A percentile compares a stretch with the other conserved stretches of the same genome.
These are phyloP conservation scores for Dione juno DNA, from an alignment of 2,888 invertebrate genomes.

Conservation along the genomic window DNA sequence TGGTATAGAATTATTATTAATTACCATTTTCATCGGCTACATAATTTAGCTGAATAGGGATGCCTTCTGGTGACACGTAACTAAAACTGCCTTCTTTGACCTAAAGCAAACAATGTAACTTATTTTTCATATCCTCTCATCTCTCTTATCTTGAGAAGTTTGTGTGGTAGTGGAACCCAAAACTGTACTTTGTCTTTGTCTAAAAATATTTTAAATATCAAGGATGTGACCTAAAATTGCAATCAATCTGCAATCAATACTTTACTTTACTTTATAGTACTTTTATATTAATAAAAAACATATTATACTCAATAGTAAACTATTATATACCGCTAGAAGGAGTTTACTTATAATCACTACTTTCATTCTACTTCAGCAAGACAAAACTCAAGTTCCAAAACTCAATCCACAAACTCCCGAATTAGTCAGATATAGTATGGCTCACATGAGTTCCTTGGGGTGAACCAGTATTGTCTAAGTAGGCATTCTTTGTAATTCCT, in stretches of 20 bases:
- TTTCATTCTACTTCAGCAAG: too few species aligned
- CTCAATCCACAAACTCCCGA: too few species aligned
- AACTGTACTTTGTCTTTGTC: neutral
- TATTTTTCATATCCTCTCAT: neutral
- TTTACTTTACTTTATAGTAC: too few species aligned
- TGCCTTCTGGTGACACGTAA: constrained; percentile 89
- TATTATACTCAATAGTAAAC: too few species aligned
- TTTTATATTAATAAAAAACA: too few species aligned
- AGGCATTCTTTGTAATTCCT: constrained; percentile 88
- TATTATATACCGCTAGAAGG: too few species aligned
- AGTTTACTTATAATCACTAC: too few species aligned
- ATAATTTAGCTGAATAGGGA: constrained; percentile 87
- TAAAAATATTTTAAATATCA: neutral
- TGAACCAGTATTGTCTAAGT: constrained; percentile 86
- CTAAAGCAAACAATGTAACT: constrained; percentile 58
- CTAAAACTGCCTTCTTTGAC: constrained; percentile 90
- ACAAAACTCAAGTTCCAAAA: too few species aligned
- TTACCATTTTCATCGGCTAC: constrained; percentile 90
- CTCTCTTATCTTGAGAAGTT: neutral
- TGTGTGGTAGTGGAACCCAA: neutral
- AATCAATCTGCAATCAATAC: neutral
- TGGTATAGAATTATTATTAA: neutral
- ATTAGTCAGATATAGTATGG: neutral
- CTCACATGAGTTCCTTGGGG: constrained; percentile 81
- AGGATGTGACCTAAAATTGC: neutral